phyloP scores from a whole-genome alignment of 1,140 invertebrate genomes.

The Aphelenchoides fujianensis region DNA sequence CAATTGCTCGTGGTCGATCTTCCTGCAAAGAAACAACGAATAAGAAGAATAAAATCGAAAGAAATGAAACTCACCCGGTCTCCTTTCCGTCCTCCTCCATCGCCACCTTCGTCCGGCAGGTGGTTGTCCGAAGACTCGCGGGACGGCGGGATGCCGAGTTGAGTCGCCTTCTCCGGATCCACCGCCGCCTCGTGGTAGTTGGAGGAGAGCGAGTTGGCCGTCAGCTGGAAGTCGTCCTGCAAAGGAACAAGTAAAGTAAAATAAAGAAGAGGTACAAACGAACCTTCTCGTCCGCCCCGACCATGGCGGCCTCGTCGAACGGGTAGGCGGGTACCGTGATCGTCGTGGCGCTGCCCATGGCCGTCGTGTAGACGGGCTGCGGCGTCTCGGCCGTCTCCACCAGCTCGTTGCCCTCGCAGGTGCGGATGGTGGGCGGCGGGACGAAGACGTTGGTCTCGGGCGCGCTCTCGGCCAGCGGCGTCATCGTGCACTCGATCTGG shows the following conservation, averaged over 20 bases:
- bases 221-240: conserved; percentile 19
- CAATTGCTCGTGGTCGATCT: conserved; percentile 76
- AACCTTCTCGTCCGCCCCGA: conserved; percentile 4
- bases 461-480: conserved; percentile 34
- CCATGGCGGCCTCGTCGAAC: conserved; percentile 37
- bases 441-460: conserved; percentile 11
- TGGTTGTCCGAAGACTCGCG: not conserved
- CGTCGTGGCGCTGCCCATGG: conserved; percentile 53
- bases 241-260: not conserved
- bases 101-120: not conserved
- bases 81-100: conserved; percentile 38
- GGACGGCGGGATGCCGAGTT: not conserved
- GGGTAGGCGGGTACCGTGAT: conserved; percentile 52
- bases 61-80: too few species aligned
- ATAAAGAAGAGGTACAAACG: not conserved
- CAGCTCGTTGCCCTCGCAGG: conserved; percentile 48
- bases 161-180: conserved; percentile 18
- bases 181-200: conserved; percentile 47
- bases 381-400: conserved; percentile 16
- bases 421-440: conserved; percentile 49
- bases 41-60: too few species aligned
- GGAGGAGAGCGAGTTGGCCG: conserved; percentile 44
- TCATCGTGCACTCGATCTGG: conserved; percentile 48
- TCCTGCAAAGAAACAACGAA: conserved; percentile 65
- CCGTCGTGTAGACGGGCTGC: conserved; percentile 50